A percentile compares a stretch with the other conserved stretches of the same genome.
phyloP scores from a whole-genome alignment of 1,140 invertebrate genomes.

The Drosophila saltans region DNA sequence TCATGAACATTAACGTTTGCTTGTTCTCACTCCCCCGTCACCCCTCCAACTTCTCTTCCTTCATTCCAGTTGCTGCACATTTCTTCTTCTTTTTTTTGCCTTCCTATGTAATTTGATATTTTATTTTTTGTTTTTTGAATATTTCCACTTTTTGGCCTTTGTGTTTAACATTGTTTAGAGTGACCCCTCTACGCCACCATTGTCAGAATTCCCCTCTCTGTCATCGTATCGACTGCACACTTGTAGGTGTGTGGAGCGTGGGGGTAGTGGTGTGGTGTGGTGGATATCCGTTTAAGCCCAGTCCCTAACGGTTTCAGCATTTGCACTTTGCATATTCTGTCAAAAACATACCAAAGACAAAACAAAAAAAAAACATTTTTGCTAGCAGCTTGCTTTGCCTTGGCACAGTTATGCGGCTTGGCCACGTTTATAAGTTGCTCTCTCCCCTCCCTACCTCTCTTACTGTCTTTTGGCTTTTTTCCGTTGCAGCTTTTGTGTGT shows the following conservation, averaged over 20 bases:
- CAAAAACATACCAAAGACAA: conserved; percentile 25
- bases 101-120: conserved; percentile 33
- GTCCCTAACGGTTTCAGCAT: conserved; percentile 20
- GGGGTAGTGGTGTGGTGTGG: conserved; percentile 30
- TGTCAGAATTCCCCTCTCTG: no score
- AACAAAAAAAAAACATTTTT: conserved; percentile 31
- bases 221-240: neutral
- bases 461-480: conserved; percentile 20
- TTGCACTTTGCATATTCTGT: conserved; percentile 45
- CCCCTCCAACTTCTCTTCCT: neutral
- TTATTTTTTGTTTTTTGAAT: neutral
- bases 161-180: conserved; percentile 10
- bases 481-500: conserved; percentile 22
- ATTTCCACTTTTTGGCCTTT: conserved; percentile 5
- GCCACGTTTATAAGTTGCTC: conserved; percentile 26
- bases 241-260: neutral
- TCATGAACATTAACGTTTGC: no score
- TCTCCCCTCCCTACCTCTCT: neutral
- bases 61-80: conserved; percentile 12
- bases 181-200: neutral
- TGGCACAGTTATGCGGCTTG: conserved; percentile 77
- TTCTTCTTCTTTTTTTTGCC: conserved; percentile 33
- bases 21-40: no score
- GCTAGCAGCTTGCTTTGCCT: conserved; percentile 42
- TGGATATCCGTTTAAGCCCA: conserved; percentile 40